Base-by-base conservation (phyloP, 1,140 invertebrate genomes). In the Carposina sasakii region DNA sequence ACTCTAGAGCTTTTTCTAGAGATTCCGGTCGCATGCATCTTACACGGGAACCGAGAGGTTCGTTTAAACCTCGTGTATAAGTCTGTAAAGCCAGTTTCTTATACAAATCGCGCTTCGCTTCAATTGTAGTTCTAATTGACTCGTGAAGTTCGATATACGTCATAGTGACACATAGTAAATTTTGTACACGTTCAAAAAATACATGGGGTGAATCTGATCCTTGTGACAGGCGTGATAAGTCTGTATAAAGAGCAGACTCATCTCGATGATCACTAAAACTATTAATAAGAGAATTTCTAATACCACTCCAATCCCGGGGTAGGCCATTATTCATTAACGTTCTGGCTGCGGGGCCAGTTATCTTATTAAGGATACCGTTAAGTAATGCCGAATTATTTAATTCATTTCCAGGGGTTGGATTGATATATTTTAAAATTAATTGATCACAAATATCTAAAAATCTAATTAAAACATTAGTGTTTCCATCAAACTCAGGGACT, bases 251-350 rank as follows among this genome's bases (percentile, higher is more conserved):
- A 26, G 40, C 40, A 16, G 40, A 42, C 15, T 42, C 24, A 15
- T 42, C 40, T 42, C 40, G 24, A 26, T 42, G 40, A 19, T 42
- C 40, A 17, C 40, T 42, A 16, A 42, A 42, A 42, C 28, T 24
- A 42, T 42, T 24, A 19, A 19, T 42, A 1, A 42, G 12, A 26
- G 40, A 8, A 42, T 28, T 42, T 17, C 40, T 42, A 15, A 42
- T 42, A 13, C 40, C 40, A 5, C 28, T 15, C 40, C 40, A 42
- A 28, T 13, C 16, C 24, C 13, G 24, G 1, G 40, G 40, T 1
- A 24, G 4, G 28, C 40, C 40, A 16, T 42, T 42, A 24, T 22
- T 42, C 3, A n/a, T 15, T 42, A 42, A 16, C 5, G 28, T 42
- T 13, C 40, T 13, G 3, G 40, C 40, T 10, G 40, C 40, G 10